These are phyloP conservation scores for Oedothorax gibbosus DNA, from an alignment of 1,140 invertebrate genomes.

Conservation along the genomic window DNA sequence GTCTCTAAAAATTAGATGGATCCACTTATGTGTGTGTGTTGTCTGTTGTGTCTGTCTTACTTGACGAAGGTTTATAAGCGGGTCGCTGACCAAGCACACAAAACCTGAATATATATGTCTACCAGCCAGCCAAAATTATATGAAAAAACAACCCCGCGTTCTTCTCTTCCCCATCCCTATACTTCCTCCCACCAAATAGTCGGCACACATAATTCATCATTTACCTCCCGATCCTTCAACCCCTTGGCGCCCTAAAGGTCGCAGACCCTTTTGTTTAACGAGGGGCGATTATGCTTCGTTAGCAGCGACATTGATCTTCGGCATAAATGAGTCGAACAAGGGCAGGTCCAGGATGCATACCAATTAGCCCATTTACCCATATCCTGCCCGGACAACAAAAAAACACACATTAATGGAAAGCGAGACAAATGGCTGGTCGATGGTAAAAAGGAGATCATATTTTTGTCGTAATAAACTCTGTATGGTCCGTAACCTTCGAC, in stretches of 20 bases:
- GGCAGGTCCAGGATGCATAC: constrained; percentile 27
- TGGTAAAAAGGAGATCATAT: neutral
- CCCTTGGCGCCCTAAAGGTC: constrained; percentile 22
- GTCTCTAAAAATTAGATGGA: too few relatives aligned
- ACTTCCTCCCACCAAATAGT: too few relatives aligned
- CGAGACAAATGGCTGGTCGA: constrained; percentile 5
- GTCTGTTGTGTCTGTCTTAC: too few relatives aligned
- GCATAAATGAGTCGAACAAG: neutral
- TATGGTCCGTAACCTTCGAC: constrained; percentile 17
- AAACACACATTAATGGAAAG: constrained; percentile 10
- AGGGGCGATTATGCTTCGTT: constrained; percentile 11
- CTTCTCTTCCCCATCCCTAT: too few relatives aligned
- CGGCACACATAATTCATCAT: neutral
- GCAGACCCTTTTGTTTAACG: constrained; percentile 32
- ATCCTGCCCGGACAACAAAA: constrained; percentile 18
- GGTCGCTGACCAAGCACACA: too few relatives aligned
- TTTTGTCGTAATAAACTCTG: constrained; percentile 31
- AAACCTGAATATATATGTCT: too few relatives aligned
- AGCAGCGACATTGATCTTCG: constrained; percentile 28
- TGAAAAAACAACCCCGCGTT: too few relatives aligned
- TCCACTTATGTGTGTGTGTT: too few relatives aligned
- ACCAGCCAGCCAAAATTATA: too few relatives aligned
- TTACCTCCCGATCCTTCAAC: neutral
- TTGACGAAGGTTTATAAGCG: too few relatives aligned
- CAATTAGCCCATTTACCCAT: constrained; percentile 55